These are phyloP conservation scores for Euura lappo DNA, from an alignment of 1,140 invertebrate species.

Conservation along the genomic window DNA sequence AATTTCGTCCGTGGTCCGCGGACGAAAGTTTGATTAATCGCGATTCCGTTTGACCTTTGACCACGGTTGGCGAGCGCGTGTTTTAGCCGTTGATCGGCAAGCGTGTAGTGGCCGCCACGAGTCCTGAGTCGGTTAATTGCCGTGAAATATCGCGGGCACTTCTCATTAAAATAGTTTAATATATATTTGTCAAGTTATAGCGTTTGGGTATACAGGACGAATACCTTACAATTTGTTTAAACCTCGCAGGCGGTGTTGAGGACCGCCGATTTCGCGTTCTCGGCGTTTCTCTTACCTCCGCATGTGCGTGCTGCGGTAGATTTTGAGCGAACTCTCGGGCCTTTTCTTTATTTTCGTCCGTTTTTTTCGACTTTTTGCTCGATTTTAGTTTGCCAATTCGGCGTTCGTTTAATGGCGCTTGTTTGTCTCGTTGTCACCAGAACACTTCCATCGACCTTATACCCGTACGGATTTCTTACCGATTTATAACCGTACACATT, in stretches of 20 bases:
- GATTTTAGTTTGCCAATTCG: slow-evolving; percentile 38
- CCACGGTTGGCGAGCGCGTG: too few species aligned
- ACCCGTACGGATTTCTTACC: neutral
- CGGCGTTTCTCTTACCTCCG: too few species aligned
- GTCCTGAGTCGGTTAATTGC: slow-evolving; percentile 39
- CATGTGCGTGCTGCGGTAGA: too few species aligned
- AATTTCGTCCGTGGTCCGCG: too few species aligned
- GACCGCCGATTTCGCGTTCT: too few species aligned
- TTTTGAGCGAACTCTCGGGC: slow-evolving; percentile 15
- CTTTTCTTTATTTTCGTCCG: slow-evolving; percentile 21
- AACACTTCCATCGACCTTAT: neutral
- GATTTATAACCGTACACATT: neutral
- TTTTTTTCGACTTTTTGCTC: neutral
- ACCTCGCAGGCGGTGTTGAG: too few species aligned
- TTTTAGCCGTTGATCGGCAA: slow-evolving; percentile 22
- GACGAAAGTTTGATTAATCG: too few species aligned
- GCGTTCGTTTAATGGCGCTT: slow-evolving; percentile 38
- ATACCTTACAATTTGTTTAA: slow-evolving; percentile 42
- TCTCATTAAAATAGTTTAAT: slow-evolving; percentile 58
- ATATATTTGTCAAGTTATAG: slow-evolving; percentile 52
- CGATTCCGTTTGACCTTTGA: too few species aligned
- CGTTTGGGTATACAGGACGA: slow-evolving; percentile 24
- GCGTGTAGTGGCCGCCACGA: slow-evolving; percentile 23
- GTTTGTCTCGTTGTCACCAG: slow-evolving; percentile 46
- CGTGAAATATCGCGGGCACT: slow-evolving; percentile 53